Evolutionary conservation across 2,797 vertebrate genomes (phyloP), one percentile per base, ranked within the genome.

Genomic region (Pyrocephalus nanus): DNA sequence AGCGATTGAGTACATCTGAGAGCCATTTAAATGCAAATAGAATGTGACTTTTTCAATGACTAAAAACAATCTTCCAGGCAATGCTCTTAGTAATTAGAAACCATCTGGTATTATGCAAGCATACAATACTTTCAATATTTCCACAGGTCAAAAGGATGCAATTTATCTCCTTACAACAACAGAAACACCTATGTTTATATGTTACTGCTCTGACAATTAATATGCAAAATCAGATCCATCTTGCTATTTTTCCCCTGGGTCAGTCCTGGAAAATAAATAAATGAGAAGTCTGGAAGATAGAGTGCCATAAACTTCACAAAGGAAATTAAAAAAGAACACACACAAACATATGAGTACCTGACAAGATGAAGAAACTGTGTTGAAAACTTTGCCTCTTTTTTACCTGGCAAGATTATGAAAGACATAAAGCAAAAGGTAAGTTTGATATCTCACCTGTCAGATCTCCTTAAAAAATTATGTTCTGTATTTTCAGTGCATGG

Each of bases 1-100:
- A 87, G 38, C 12, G 76, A 11, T 79, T 86, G 71, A 48, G 34
- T 91, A 78, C 42, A 57, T 86, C 25, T 93, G 57, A 92, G 79
- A 94, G 36, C 29, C 86, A 94, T 97, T 94, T 96, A 94, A 93
- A 94, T 92, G 88, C 71, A 95, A 96, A 95, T 93, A 70, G 38
- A n/a, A 48, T 51, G 34, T 51, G 71, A 90, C 66, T 30, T 96
- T 88, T 50, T 91, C 78, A 94, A 69, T 78, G 88, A 69, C 58
- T 93, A 89, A 95, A 91, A 93, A 62, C 38, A 60, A 73, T 66
- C 72, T 94, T 94, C 67, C 77, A 73, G 51, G 58, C 53, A 91
- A 92, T 3, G 13, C 14, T 27, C 21, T 79, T 74, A 89, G 70
- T 93, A 95, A 95, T 95, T 95, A 96, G 93, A 97, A 93, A 80